phyloP scores from a whole-genome alignment of 1,140 invertebrate species.

The Aphelinus atriplicis region DNA sequence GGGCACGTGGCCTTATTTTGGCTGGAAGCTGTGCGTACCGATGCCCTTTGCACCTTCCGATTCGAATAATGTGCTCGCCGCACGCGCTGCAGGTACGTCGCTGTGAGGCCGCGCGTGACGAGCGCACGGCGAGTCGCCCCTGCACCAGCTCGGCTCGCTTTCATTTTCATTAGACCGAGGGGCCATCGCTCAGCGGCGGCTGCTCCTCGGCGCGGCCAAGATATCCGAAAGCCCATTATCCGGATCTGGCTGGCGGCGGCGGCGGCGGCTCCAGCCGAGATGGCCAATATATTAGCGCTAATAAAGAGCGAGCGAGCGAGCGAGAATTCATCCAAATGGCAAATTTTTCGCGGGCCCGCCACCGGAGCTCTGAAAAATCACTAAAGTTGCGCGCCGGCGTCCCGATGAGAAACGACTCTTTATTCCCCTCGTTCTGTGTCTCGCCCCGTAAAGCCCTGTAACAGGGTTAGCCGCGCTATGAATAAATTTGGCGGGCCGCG shows the following conservation, averaged over 20 bases:
- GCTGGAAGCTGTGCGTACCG: too few species aligned
- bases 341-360: slow-evolving; percentile 39
- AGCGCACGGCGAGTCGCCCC: slow-evolving; percentile 23
- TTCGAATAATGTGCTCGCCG: too few species aligned
- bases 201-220: slow-evolving; percentile 8
- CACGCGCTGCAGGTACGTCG: too few species aligned
- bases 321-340: slow-evolving; percentile 45
- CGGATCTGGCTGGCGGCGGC: too few species aligned
- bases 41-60: too few species aligned
- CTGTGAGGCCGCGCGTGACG: not conserved
- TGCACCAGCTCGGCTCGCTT: slow-evolving; percentile 26
- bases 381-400: slow-evolving; percentile 52
- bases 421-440: slow-evolving; percentile 45
- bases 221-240: slow-evolving; percentile 5
- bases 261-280: not conserved
- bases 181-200: not conserved
- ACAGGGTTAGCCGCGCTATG: slow-evolving; percentile 62
- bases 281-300: slow-evolving; percentile 24
- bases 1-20: too few species aligned
- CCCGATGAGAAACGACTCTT: slow-evolving; percentile 55
- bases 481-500: slow-evolving; percentile 61
- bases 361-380: slow-evolving; percentile 50
- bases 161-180: slow-evolving; percentile 27
- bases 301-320: slow-evolving; percentile 22
- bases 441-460: slow-evolving; percentile 58